These are phyloP conservation scores for Trichonephila clavipes DNA, from an alignment of 1,140 invertebrate species.

Conservation along the genomic window DNA sequence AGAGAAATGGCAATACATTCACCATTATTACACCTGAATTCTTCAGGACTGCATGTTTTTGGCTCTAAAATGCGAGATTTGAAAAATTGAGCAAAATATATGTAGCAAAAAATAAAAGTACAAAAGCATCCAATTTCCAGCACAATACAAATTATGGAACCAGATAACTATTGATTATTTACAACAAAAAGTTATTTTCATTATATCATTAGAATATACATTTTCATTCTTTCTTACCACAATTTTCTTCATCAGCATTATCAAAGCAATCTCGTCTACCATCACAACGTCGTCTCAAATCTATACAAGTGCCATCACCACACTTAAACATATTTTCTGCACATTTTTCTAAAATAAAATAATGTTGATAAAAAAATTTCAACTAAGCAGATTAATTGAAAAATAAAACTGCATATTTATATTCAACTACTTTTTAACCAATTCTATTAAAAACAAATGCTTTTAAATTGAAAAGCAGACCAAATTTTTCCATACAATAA, in stretches of 20 bases:
- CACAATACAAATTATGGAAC: no score
- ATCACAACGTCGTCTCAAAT: conserved; percentile 81
- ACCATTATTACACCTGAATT: conserved; percentile 80
- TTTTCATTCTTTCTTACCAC: conserved; percentile 76
- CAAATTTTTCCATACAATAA: no score
- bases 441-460: no score
- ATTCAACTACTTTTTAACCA: no score
- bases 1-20: conserved; percentile 79
- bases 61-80: conserved; percentile 12
- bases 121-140: neutral
- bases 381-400: neutral
- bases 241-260: conserved; percentile 78
- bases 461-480: no score
- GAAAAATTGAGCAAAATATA: neutral
- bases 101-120: neutral
- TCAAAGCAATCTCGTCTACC: conserved; percentile 81
- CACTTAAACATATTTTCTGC: conserved; percentile 79
- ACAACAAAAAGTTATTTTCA: no score
- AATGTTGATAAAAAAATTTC: neutral
- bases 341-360: conserved; percentile 68
- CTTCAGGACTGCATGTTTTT: conserved; percentile 53
- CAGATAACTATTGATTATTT: no score
- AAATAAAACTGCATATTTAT: neutral
- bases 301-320: conserved; percentile 82
- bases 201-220: no score